Evolutionary conservation across 1,140 invertebrate species (phyloP).

Genomic region (Pogonomyrmex californicus): DNA sequence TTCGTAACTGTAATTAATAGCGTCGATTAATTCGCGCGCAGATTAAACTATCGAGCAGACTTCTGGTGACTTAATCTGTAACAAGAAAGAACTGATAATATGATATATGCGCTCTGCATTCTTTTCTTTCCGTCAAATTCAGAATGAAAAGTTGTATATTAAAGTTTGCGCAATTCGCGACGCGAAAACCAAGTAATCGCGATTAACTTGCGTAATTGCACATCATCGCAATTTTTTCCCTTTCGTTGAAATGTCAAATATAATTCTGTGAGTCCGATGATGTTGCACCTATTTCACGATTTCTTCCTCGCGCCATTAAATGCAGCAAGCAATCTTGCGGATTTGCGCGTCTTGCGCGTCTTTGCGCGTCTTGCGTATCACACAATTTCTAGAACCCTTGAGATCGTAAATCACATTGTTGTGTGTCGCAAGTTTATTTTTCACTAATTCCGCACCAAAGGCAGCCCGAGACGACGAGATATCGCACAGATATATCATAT

Average conservation of each 20-base stretch:
- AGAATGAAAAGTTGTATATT: neutral
- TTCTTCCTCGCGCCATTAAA: neutral
- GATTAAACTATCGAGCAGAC: neutral
- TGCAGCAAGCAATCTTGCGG: neutral
- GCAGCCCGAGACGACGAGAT: neutral
- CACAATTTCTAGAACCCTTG: neutral
- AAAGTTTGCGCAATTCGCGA: neutral
- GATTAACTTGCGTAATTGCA: neutral
- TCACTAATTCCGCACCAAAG: neutral
- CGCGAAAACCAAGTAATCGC: neutral
- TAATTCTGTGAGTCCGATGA: conserved; percentile 18
- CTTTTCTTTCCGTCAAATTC: neutral
- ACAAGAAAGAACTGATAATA: neutral
- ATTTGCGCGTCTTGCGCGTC: neutral
- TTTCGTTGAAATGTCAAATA: neutral
- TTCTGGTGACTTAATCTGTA: neutral
- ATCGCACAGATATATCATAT: conserved; percentile 33
- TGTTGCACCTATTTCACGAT: neutral
- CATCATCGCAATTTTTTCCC: neutral
- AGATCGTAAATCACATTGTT: conserved; percentile 25
- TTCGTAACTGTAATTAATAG: neutral
- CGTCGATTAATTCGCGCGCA: neutral
- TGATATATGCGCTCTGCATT: too few relatives aligned
- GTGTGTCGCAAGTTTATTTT: neutral
- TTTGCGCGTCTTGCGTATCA: neutral